Base-by-base conservation (phyloP, 2,797 vertebrate species). In the Gouania willdenowi region DNA sequence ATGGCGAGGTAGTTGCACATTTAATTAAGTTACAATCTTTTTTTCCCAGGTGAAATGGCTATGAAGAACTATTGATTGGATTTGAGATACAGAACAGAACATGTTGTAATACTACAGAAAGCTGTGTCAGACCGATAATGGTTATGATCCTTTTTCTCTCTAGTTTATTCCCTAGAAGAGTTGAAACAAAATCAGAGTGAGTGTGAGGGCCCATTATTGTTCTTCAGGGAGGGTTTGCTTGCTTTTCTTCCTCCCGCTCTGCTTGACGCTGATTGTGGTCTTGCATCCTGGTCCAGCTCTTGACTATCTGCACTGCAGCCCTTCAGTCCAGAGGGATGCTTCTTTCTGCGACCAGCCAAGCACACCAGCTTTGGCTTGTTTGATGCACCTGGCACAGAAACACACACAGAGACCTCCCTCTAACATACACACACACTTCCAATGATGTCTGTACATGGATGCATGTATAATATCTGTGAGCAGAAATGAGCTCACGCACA, bases 101-200 rank as follows among this genome's bases (percentile, higher is more conserved):
- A 67, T 40, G 66, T 46, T 52, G 70, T 74, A 53, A 56, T 47
- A 48, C 39, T 38, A 5, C 23, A 46, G 38, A 59, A 65, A 60
- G 57, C 79, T 83, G 81, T 25, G 44, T 57, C 51, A 66, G 62
- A 68, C 75, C 70, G 75, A 83, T 83, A 77, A 68, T 68, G 44
- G 39, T 65, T 48, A 34, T 40, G 61, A 59, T 34, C 66, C 39
- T 42, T 59, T 43, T 56, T 59, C 33, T 49, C 32, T 47, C 40
- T 43, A 36, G 45, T 66, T 71, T 62, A 44, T 42, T 37, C 49
- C 58, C 23, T 27, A 68, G 67, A 55, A 64, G 49, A 34, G 66
- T 45, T 65, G 48, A 66, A 75, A 61, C 54, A 52, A 65, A 67
- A 62, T 20, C 62, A 15, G 42, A 38, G 48, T 12, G 45, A 60